Conservation (phyloP, 2,113 vertebrate species). For the Eupsittula cactorum region DNA sequence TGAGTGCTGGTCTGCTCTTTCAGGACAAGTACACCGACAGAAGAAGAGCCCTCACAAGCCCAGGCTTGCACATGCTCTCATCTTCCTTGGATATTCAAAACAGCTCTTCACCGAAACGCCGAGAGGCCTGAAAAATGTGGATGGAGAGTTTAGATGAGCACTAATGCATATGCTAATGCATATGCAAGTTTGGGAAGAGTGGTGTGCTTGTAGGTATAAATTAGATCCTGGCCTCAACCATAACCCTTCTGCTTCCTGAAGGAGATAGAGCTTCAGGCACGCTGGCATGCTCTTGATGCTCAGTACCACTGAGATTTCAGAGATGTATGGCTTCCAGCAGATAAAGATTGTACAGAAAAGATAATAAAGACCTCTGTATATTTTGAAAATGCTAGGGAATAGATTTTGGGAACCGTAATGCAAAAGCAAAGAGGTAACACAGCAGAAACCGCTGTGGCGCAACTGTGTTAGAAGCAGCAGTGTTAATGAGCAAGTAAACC, state of each 20-base stretch:
- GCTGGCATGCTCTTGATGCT: accelerated
- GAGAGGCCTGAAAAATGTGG: neutral
- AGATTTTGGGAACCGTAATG: neutral
- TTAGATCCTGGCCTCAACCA: neutral
- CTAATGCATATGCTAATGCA: neutral
- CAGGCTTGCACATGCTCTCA: neutral
- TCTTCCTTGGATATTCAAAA: neutral
- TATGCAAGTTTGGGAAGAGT: neutral
- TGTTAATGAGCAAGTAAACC: neutral
- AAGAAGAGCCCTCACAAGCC: neutral
- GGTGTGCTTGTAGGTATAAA: neutral
- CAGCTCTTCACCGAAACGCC: neutral
- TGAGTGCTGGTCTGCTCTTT: neutral
- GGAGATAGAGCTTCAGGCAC: neutral
- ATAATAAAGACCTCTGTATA: neutral
- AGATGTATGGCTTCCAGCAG: neutral
- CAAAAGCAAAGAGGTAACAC: neutral
- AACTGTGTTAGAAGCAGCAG: neutral
- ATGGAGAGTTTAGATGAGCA: neutral
- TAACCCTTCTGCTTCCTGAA: neutral
- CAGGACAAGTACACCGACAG: neutral
- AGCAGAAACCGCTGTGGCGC: neutral
- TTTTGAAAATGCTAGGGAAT: neutral
- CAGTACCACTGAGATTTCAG: neutral
- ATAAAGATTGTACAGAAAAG: neutral